phyloP scores from a whole-genome alignment of 2,888 invertebrate genomes.

The Epinotia bilunana region DNA sequence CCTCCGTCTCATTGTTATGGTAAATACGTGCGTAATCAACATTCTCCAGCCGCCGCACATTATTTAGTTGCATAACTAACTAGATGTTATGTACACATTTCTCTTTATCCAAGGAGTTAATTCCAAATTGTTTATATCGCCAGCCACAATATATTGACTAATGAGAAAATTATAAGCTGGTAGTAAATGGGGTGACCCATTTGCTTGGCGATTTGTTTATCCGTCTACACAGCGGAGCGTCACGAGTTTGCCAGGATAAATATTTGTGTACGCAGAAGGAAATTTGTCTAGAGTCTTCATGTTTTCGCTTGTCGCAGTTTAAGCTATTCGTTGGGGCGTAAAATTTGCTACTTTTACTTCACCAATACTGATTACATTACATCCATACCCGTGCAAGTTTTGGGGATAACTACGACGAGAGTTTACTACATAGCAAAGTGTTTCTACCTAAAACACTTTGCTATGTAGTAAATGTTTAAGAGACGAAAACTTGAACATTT shows the following conservation, averaged over 20 bases:
- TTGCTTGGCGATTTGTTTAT: conserved; percentile 45
- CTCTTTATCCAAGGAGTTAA: conserved; percentile 1
- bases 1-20: conserved; percentile 61
- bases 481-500: background rate
- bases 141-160: conserved; percentile 35
- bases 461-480: background rate
- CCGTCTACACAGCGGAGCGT: conserved; percentile 44
- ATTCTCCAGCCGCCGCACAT: conserved; percentile 10
- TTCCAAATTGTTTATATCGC: conserved; percentile 25
- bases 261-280: conserved; percentile 45
- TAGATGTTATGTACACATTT: background rate
- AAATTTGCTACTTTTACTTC: conserved; percentile 12
- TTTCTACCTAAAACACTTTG: no score
- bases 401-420: no score
- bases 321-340: conserved; percentile 27
- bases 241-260: conserved; percentile 45
- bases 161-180: conserved; percentile 43
- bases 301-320: conserved; percentile 41
- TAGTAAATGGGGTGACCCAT: conserved; percentile 44
- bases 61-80: background rate
- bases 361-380: conserved; percentile 16
- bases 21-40: conserved; percentile 48
- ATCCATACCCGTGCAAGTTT: background rate
- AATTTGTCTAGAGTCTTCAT: conserved; percentile 44
- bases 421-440: no score